phyloP scores from a whole-genome alignment of 2,888 invertebrate species.

The Leptopterna dolabrata region DNA sequence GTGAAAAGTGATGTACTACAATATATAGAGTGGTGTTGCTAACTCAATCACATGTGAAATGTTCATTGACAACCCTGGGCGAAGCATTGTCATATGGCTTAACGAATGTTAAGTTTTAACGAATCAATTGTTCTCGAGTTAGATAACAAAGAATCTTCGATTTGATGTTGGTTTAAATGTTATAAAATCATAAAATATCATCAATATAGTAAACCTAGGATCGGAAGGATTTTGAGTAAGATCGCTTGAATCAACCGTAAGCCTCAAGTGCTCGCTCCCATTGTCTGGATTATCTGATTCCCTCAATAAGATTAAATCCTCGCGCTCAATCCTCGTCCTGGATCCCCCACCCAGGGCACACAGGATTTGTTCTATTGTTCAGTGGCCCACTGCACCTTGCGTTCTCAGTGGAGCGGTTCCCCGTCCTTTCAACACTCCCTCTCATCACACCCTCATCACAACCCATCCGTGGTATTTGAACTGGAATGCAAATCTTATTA shows the following conservation, averaged over 20 bases:
- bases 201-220: background rate
- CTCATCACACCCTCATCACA: background rate
- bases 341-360: background rate
- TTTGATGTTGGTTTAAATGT: no score
- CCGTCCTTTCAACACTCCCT: background rate
- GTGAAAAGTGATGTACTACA: no score
- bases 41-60: no score
- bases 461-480: background rate
- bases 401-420: background rate
- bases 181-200: no score
- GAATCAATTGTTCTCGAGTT: no score
- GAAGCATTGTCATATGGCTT: no score
- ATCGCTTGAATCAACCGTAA: background rate
- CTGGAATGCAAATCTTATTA: slow-evolving; percentile 21
- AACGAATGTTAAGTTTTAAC: no score
- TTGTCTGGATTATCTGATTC: background rate
- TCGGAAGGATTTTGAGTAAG: background rate
- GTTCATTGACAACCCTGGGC: no score
- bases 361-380: background rate
- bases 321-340: background rate
- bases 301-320: background rate
- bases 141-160: no score
- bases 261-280: background rate
- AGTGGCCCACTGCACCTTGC: background rate
- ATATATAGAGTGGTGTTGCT: no score